Conservation (phyloP, 2,888 invertebrate species). For the Andrena bucephala region DNA sequence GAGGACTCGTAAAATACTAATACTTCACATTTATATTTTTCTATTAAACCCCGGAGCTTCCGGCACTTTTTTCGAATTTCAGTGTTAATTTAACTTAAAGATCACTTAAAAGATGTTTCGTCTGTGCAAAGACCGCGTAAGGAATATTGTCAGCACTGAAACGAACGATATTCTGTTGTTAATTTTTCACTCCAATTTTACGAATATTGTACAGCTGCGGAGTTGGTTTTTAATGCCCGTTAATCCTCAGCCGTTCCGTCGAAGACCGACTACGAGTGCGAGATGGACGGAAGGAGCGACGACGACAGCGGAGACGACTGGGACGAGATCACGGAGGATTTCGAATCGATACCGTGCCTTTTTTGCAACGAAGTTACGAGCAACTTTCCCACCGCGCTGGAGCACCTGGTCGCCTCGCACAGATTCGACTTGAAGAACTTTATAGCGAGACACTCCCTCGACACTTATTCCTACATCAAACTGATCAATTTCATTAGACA, state of each 20-base stretch:
- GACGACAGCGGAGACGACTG: constrained; percentile 85
- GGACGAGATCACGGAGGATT: constrained; percentile 86
- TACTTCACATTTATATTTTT: not conserved
- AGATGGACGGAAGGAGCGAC: constrained; percentile 73
- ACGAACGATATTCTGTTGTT: not conserved
- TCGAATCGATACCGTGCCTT: constrained; percentile 87
- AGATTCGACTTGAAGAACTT: constrained; percentile 88
- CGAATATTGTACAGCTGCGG: not conserved
- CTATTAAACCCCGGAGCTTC: not conserved
- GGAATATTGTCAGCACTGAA: not conserved
- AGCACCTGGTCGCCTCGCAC: constrained; percentile 89
- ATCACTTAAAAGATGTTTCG: constrained; percentile 17
- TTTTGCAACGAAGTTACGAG: constrained; percentile 89
- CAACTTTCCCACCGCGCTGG: constrained; percentile 88
- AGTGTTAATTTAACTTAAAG: not conserved
- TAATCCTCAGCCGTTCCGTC: constrained; percentile 19
- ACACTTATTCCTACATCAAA: constrained; percentile 93
- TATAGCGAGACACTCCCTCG: constrained; percentile 90
- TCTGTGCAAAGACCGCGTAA: not conserved
- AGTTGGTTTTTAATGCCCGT: not conserved
- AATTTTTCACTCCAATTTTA: not conserved
- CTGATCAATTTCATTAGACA: constrained; percentile 92
- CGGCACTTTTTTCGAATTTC: not conserved
- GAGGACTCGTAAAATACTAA: not conserved
- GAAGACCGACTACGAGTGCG: constrained; percentile 56